Evolutionary conservation across 2,888 invertebrate species (phyloP), one percentile per base, ranked within the genome.

Genomic region (Dryococelus australis): DNA sequence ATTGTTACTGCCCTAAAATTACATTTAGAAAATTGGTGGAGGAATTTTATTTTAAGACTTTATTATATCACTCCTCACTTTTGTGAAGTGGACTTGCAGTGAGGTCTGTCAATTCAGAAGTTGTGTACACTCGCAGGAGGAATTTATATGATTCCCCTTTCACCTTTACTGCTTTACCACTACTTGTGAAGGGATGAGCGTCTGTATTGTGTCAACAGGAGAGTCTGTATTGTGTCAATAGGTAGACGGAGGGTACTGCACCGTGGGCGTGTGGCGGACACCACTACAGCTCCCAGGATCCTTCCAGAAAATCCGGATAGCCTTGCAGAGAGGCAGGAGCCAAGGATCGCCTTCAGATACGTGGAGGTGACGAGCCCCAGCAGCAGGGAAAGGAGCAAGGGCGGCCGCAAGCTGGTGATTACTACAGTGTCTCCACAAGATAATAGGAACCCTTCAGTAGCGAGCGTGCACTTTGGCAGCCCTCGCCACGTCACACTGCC

Each of bases 401-500:
- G 24, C 20, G 24, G n/a, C 65, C 65, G 24, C 24, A 8, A n/a
- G n/a, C 24, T 5, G 24, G 65, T 1, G n/a, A 47, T 47, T 13
- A 47, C 47, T 13, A 47, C 47, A 1, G 47, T 13, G 47, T 9
- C 8, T 20, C 65, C 65, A 20, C 24, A 1, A n/a, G 65, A 65
- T 20, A 16, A 65, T 20, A 20, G 20, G 24, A 10, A 93, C 91
- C 93, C 92, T 90, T 93, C 93, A 78, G 92, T 92, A 0, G 93
- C 93, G 16, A 90, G 92, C 5, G 93, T 92, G 4, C 94, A 94
- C 90, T 91, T 93, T 8, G 93, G 94, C 43, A 91, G 92, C 2
- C 92, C 92, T 84, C 91, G 91, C 16, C 92, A 93, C 89, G 92
- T 93, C 86, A 92, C 92, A 26, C 90, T 93, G 9, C 93, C 93